Conservation (phyloP, 1,140 invertebrate species). For the Drosophila dunni region DNA sequence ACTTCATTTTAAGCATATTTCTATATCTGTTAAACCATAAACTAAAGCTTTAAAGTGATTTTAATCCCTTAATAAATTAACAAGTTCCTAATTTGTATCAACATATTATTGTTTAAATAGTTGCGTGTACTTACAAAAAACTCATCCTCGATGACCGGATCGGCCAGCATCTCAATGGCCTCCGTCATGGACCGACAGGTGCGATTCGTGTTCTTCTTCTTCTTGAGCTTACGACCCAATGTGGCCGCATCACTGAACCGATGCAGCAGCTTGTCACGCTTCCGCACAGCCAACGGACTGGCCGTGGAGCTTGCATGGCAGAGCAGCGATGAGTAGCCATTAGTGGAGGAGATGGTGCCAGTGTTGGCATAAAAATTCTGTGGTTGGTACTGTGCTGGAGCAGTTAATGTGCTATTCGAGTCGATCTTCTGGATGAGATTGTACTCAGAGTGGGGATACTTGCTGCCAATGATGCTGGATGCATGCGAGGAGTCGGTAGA, state of each 20-base stretch:
- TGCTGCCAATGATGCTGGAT: constrained; percentile 63
- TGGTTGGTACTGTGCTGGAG: constrained; percentile 75
- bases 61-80: neutral
- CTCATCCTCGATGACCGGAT: constrained; percentile 84
- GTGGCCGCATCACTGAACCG: constrained; percentile 84
- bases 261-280: constrained; percentile 81
- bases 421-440: constrained; percentile 83
- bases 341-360: constrained; percentile 62
- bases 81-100: neutral
- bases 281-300: constrained; percentile 77
- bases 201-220: constrained; percentile 83
- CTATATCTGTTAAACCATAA: too few relatives aligned
- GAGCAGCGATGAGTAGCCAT: constrained; percentile 77
- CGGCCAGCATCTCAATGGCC: constrained; percentile 84
- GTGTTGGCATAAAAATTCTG: constrained; percentile 82
- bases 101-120: neutral
- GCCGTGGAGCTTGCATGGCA: constrained; percentile 76
- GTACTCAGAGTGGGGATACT: constrained; percentile 81
- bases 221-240: constrained; percentile 80
- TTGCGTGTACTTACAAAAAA: constrained; percentile 82
- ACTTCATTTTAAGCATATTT: too few relatives aligned
- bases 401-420: constrained; percentile 74
- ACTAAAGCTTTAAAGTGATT: neutral
- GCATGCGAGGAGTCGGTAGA: constrained; percentile 51
- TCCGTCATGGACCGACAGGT: constrained; percentile 84